phyloP scores from a whole-genome alignment of 2,888 invertebrate species.

The Ectemnius continuus region DNA sequence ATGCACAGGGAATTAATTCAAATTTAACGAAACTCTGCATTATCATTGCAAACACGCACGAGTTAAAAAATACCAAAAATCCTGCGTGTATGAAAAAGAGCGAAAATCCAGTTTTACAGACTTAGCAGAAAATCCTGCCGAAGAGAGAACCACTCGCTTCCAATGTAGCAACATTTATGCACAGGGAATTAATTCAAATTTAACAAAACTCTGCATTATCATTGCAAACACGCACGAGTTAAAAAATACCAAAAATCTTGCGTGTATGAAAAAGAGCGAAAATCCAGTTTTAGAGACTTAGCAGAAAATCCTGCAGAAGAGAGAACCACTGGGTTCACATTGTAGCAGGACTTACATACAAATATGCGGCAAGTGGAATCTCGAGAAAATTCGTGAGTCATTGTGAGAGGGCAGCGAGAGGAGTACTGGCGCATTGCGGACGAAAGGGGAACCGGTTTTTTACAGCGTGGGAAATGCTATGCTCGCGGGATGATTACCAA shows the following conservation, averaged over 20 bases:
- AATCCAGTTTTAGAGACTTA: conserved; percentile 2
- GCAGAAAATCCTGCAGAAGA: conserved; percentile 8
- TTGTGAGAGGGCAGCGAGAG: background rate
- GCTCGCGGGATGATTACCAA: conserved; percentile 26
- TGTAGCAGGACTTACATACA: conserved; percentile 3
- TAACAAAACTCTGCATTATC: too few species aligned
- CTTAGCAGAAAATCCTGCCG: conserved; percentile 21
- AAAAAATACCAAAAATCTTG: too few species aligned
- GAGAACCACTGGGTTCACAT: too few species aligned
- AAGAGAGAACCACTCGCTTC: too few species aligned
- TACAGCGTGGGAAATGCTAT: conserved; percentile 23
- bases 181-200: too few species aligned
- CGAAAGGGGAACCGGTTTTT: conserved; percentile 23
- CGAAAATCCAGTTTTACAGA: too few species aligned
- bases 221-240: too few species aligned
- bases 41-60: too few species aligned
- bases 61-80: too few species aligned
- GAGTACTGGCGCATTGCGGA: background rate
- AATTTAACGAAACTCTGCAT: too few species aligned
- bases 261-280: background rate
- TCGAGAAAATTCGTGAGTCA: conserved; percentile 56
- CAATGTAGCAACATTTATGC: too few species aligned
- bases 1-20: too few species aligned
- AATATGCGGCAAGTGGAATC: conserved; percentile 20
- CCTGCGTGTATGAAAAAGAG: background rate